Evolutionary conservation across 2,888 invertebrate species (phyloP), one percentile per base, ranked within the genome.

Genomic region (Leptinotarsa juncta): DNA sequence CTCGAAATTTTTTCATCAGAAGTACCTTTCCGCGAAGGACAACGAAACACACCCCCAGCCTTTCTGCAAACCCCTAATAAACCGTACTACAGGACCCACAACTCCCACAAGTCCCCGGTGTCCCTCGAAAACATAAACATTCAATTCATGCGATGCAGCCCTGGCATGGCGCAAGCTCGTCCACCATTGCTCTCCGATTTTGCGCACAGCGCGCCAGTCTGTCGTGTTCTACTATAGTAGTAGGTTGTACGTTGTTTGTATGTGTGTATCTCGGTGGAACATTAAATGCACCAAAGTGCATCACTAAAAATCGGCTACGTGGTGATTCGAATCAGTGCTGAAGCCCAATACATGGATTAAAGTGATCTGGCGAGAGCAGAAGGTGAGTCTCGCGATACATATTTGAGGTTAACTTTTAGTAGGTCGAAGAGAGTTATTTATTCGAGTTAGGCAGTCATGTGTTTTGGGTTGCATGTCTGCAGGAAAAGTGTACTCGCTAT

Each of bases 361-460:
- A 72, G 68, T 73, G 65, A 71, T 51, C 32, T 49, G 53, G 14
- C 62, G 66, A 20, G 49, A 49, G n/a, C 68, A 65, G 50, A 72
- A 79, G 79, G 82, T 81, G 71, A 79, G 82, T 79, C 72, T 72
- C 73, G 55, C 14, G 15, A 55, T 20, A 55, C 76, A 71, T 68
- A 14, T 57, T 71, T 76, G 70, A 76, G 76, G 75, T 75, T 75
- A 75, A 72, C 55, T 68, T 82, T 83, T 82, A 82, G 79, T 84
- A 83, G 84, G 83, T 83, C 83, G 83, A 80, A 77, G 81, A 81
- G 81, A 79, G 80, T 84, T 83, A 83, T 83, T 82, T 80, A 82
- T 79, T 81, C 82, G 81, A 67, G 57, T 20, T 18, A 60, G 42
- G 65, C 65, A 73, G 83, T 83, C 84, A 84, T 84, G 84, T 83